These are phyloP conservation scores for Zosterops borbonicus DNA, from an alignment of 2,113 vertebrate species.

Conservation along the genomic window DNA sequence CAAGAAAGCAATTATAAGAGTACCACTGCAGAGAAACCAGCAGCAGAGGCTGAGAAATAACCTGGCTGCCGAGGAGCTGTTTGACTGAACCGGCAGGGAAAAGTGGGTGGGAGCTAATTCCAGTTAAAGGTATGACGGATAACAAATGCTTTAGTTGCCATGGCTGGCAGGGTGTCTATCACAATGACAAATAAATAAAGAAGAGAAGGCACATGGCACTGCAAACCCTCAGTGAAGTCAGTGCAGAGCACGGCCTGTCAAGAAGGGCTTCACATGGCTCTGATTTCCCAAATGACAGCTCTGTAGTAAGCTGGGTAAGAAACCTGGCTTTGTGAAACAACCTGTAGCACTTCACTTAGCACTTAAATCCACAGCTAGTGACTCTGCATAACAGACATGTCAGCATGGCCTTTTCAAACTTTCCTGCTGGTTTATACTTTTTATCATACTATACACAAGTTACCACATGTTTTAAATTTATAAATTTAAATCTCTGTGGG, in stretches of 20 bases:
- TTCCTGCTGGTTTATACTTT: background rate
- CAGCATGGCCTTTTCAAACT: background rate
- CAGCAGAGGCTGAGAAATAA: background rate
- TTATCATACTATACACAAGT: background rate
- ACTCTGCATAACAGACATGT: background rate
- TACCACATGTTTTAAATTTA: background rate
- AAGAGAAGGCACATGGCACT: background rate
- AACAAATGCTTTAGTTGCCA: background rate
- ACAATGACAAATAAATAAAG: background rate
- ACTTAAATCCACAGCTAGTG: background rate
- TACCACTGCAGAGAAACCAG: background rate
- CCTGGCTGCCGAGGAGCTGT: background rate
- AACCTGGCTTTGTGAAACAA: background rate
- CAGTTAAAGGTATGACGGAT: background rate
- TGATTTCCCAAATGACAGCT: background rate
- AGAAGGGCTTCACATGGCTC: background rate
- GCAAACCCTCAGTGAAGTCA: background rate
- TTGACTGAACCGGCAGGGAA: background rate
- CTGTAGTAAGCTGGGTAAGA: background rate
- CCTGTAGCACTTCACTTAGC: background rate
- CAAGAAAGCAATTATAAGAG: accelerated
- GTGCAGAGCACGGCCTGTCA: background rate
- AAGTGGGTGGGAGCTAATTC: background rate
- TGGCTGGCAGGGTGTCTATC: background rate
- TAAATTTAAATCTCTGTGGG: background rate